Conservation (phyloP, 2,113 vertebrate species). For the Oenanthe oenanthe region DNA sequence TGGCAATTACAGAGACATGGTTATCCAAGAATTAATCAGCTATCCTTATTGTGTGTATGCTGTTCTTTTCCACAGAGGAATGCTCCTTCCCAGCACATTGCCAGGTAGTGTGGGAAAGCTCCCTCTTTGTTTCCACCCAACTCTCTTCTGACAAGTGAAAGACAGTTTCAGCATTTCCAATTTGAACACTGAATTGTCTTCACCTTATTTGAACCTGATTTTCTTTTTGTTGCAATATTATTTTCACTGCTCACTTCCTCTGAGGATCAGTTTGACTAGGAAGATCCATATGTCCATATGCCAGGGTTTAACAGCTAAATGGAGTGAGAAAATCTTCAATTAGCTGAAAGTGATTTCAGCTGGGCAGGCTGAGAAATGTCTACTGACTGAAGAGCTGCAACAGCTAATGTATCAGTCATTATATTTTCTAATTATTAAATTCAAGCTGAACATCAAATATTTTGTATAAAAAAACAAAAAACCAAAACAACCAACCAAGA, state of each 20-base stretch:
- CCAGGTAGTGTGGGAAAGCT: neutral
- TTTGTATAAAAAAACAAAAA: neutral
- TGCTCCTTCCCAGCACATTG: neutral
- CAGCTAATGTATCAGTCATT: neutral
- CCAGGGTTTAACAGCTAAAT: conserved; percentile 25
- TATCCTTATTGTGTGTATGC: accelerated
- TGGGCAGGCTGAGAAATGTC: neutral
- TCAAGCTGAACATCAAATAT: neutral
- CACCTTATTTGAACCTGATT: neutral
- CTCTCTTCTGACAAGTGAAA: neutral
- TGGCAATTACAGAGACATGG: neutral
- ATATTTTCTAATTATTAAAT: conserved; percentile 3
- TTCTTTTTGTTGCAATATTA: neutral
- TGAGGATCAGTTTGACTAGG: neutral
- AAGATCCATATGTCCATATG: conserved; percentile 33
- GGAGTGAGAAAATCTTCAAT: conserved; percentile 58
- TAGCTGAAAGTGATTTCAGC: conserved; percentile 40
- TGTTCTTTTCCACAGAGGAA: neutral
- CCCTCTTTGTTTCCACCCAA: neutral
- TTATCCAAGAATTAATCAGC: neutral
- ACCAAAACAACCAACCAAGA: neutral
- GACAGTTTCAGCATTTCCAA: neutral
- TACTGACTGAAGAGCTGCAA: neutral
- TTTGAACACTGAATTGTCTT: neutral
- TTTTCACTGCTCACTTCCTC: neutral